A percentile compares a stretch with the other conserved stretches of the same genome.
Evolutionary conservation across 2,888 invertebrate species (phyloP).

Genomic region (Pyrocoelia pectoralis): DNA sequence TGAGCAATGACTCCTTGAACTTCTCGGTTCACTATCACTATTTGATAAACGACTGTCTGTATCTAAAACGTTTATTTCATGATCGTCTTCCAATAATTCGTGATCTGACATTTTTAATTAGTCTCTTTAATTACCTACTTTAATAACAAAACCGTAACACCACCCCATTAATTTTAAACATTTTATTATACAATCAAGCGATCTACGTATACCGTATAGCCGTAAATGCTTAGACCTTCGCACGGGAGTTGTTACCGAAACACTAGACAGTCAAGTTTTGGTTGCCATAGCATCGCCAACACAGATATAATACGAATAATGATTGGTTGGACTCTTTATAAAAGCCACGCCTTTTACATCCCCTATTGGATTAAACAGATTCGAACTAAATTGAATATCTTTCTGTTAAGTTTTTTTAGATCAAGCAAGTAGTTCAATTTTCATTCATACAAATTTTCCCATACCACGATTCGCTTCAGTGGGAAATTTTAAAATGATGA

Average conservation of each 20-base stretch:
- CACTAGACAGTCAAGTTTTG: slow-evolving; percentile 52
- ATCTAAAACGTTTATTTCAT: slow-evolving; percentile 73
- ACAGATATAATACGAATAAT: slow-evolving; percentile 53
- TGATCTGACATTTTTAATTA: slow-evolving; percentile 54
- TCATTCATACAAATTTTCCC: slow-evolving; percentile 27
- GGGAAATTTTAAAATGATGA: not conserved
- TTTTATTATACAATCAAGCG: slow-evolving; percentile 1
- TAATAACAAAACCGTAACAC: not conserved
- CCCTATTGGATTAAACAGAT: slow-evolving; percentile 62
- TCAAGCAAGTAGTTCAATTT: slow-evolving; percentile 36
- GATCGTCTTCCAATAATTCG: slow-evolving; percentile 67
- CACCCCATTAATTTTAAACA: not conserved
- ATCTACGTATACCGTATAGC: slow-evolving; percentile 14
- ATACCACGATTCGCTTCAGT: slow-evolving; percentile 1
- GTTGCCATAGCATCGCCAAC: slow-evolving; percentile 60
- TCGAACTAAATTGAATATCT: slow-evolving; percentile 61
- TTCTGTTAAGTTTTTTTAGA: slow-evolving; percentile 58
- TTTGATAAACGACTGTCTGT: slow-evolving; percentile 71
- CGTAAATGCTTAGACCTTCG: slow-evolving; percentile 40
- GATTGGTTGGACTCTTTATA: slow-evolving; percentile 56
- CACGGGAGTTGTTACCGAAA: slow-evolving; percentile 49
- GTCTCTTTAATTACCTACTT: not conserved
- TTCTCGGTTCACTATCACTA: slow-evolving; percentile 67
- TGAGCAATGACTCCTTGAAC: slow-evolving; percentile 52
- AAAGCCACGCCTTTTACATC: slow-evolving; percentile 54